These are phyloP conservation scores for Harpagifer antarcticus DNA, from an alignment of 2,797 vertebrate species.

Conservation along the genomic window DNA sequence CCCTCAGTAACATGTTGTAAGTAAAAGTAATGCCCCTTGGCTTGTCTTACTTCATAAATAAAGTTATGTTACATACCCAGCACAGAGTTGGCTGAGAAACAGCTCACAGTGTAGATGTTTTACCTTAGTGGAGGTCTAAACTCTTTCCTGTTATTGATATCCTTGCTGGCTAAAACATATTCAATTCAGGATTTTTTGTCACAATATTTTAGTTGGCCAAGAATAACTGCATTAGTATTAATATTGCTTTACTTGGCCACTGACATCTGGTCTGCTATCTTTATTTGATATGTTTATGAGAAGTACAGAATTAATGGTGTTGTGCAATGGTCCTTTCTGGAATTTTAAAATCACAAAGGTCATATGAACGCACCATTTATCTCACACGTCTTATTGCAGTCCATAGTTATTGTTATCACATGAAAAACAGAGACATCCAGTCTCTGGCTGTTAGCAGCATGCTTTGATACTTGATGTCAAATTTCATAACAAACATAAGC, in stretches of 20 bases:
- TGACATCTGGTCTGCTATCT: conserved; percentile 40
- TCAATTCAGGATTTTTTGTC: conserved; percentile 35
- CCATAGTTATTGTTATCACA: conserved; percentile 21
- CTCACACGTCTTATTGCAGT: conserved; percentile 6
- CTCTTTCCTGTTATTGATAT: conserved; percentile 39
- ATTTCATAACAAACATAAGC: conserved; percentile 20
- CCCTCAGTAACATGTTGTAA: background rate
- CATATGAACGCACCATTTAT: conserved; percentile 26
- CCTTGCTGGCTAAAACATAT: conserved; percentile 33
- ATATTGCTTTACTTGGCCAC: conserved; percentile 61
- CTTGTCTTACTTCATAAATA: background rate
- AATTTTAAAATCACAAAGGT: conserved; percentile 39
- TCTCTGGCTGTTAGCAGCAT: conserved; percentile 8
- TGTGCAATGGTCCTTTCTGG: conserved; percentile 36
- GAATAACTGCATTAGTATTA: conserved; percentile 44
- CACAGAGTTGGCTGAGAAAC: conserved; percentile 11
- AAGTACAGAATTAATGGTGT: conserved; percentile 39
- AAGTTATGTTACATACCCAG: background rate
- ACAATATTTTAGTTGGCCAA: conserved; percentile 52
- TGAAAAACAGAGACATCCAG: conserved; percentile 31
- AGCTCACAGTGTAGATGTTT: conserved; percentile 26
- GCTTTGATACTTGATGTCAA: background rate
- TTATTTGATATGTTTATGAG: conserved; percentile 59
- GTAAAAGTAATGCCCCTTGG: conserved; percentile 24
- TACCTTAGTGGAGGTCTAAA: conserved; percentile 45